Evolutionary conservation across 2,113 vertebrate genomes (phyloP), one percentile per base, ranked within the genome.

Genomic region (Murina feae): DNA sequence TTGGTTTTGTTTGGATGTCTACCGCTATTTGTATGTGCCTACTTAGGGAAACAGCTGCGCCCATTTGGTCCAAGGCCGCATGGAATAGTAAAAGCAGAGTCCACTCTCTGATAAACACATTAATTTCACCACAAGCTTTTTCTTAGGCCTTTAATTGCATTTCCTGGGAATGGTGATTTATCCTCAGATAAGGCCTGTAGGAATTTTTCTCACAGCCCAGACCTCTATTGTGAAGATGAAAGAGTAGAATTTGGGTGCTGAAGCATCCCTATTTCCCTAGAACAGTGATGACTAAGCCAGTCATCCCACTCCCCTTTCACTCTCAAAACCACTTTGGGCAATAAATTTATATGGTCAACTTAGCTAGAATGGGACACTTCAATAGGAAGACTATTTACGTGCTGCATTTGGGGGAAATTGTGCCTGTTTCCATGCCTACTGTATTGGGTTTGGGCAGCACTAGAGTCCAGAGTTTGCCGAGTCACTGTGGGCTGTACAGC

Each of bases 1-100:
- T 95, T 53, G 68, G 42, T 30, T 79, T 82, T 42, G 92, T 66
- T 84, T 95, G 80, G 78, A 58, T n/a, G 51, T 74, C 53, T 39
- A 0, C 55, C 86, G 96, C 83, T 89, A 55, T 89, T 63, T 20
- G 0, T 92, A 28, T 88, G 58, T 80, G 95, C 89, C 86, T 63
- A 37, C 83, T 92, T 92, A 55, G 86, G 69, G 82, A 91, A 91
- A 95, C 93, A 96, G 83, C 94, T 97, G 75, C 28, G 1, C 42
- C 69, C 84, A 0, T 53, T 91, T 47, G 91, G 63, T 4, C 25
- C 44, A 68, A 4, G 83, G 86, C 78, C 63, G 49, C 80, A 72
- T 16, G 87, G 90, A 32, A 30, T 42, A 79, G 90, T 72, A 75
- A 88, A 87, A 96, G 89, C 80, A 79, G 94, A 94, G 53, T 12